These are phyloP conservation scores for Drosophila triauraria DNA, from an alignment of 1,140 invertebrate species.

Conservation along the genomic window DNA sequence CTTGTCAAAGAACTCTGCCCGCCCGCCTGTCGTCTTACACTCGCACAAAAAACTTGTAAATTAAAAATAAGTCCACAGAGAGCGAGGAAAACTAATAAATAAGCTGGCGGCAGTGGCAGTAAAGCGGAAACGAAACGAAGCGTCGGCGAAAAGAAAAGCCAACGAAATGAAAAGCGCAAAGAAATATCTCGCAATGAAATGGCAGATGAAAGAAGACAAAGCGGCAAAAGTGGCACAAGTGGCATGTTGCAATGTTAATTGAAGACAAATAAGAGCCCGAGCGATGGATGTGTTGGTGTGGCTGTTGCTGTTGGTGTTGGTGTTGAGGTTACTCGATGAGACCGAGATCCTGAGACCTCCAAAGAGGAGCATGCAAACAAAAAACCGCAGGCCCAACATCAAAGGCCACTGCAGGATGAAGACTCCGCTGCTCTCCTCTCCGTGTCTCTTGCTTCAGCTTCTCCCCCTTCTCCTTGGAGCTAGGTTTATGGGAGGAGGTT, in stretches of 20 bases:
- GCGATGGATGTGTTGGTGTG: constrained; percentile 9
- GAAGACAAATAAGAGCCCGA: constrained; percentile 61
- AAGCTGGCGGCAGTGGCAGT: constrained; percentile 40
- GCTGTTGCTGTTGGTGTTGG: constrained; percentile 13
- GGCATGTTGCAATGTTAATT: constrained; percentile 70
- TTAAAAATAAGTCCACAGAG: constrained; percentile 48
- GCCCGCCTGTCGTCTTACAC: constrained; percentile 18
- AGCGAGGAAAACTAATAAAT: constrained; percentile 57
- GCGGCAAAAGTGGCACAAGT: constrained; percentile 58
- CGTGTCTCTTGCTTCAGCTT: too few relatives aligned
- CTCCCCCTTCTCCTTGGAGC: not conserved
- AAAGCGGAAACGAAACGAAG: constrained; percentile 21
- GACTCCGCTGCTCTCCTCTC: not conserved
- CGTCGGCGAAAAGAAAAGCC: constrained; percentile 19
- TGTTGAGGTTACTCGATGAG: constrained; percentile 46
- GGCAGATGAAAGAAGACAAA: constrained; percentile 42
- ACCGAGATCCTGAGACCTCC: constrained; percentile 21
- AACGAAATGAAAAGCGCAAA: constrained; percentile 38
- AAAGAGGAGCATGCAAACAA: constrained; percentile 54
- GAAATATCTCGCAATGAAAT: constrained; percentile 44
- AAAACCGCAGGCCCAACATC: constrained; percentile 56
- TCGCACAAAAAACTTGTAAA: constrained; percentile 35
- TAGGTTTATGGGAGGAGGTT: constrained; percentile 4
- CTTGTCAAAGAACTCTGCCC: constrained; percentile 38
- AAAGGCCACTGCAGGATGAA: constrained; percentile 43